Evolutionary conservation across 2,113 vertebrate species (phyloP), one percentile per base, ranked within the genome.

Genomic region (Coptodon bakossiorum): DNA sequence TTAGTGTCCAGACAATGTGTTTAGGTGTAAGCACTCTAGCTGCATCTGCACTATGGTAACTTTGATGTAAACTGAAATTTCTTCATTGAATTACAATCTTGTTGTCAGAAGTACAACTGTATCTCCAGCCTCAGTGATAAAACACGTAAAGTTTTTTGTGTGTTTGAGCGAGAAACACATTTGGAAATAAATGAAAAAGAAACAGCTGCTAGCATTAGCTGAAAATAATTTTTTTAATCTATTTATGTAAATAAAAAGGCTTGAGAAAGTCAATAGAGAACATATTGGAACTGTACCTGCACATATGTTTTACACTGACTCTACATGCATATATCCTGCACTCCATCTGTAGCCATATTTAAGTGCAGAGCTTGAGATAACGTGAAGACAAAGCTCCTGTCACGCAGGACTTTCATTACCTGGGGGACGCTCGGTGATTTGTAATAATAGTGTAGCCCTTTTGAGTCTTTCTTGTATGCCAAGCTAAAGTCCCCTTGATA

Each of bases 361-460:
- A 61, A 84, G 52, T 82, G 22, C 53, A 81, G 76, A 82, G 27
- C 80, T 66, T 1, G 3, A 85, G 88, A 83, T 85, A 56, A 85
- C 52, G 1, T 82, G 34, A 83, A 82, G 81, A 31, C 87, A 85
- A 86, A 54, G 36, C 89, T 81, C 29, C 52, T 31, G 83, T 85
- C 76, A 80, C 59, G 59, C 66, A 53, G 38, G 13, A 71, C 80
- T 68, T 59, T 86, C 83, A 84, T 83, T 57, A 90, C 84, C 80
- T 31, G 57, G 16, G 56, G 57, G 86, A 87, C 3, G 9, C 40
- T 22, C 11, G 19, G 54, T 88, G 90, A 88, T 92, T 93, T 89
- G 80, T 81, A 91, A 87, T 92, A 83, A 88, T 84, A 80, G 66
- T 38, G 9, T 14, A 61, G 36, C 85, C 88, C 79, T 68, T 88